phyloP scores from a whole-genome alignment of 2,113 vertebrate species.

The Etheostoma cragini region DNA sequence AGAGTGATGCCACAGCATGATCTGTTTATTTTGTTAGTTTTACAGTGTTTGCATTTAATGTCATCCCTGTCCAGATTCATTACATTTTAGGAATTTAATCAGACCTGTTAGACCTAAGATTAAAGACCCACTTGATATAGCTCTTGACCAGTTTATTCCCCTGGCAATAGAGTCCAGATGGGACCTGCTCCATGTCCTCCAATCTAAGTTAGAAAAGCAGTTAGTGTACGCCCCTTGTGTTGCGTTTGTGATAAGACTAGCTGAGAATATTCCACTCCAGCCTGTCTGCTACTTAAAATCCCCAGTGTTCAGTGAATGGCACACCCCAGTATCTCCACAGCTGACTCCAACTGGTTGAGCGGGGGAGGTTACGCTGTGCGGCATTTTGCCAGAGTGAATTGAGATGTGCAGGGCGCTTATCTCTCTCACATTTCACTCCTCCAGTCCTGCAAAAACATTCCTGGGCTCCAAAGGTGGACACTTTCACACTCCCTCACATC shows the following conservation, averaged over 20 bases:
- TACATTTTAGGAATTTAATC: slow-evolving; percentile 50
- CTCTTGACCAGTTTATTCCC: slow-evolving; percentile 43
- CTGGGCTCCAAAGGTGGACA: slow-evolving; percentile 53
- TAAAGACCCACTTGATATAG: slow-evolving; percentile 41
- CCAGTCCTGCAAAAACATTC: slow-evolving; percentile 67
- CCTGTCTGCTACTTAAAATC: slow-evolving; percentile 25
- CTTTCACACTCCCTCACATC: slow-evolving; percentile 52
- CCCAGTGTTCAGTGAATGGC: slow-evolving; percentile 10
- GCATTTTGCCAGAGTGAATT: slow-evolving; percentile 23
- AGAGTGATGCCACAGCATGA: slow-evolving; percentile 4
- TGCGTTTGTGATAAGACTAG: slow-evolving; percentile 45
- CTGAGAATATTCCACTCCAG: slow-evolving; percentile 60
- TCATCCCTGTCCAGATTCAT: slow-evolving; percentile 35
- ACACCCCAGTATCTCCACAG: slow-evolving; percentile 40
- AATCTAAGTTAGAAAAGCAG: slow-evolving; percentile 33
- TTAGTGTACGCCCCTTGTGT: slow-evolving; percentile 38
- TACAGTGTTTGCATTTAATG: slow-evolving; percentile 9
- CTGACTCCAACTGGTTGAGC: slow-evolving; percentile 40
- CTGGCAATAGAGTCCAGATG: slow-evolving; percentile 68
- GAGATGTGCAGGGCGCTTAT: slow-evolving; percentile 41
- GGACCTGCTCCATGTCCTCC: slow-evolving; percentile 32
- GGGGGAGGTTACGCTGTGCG: slow-evolving; percentile 26
- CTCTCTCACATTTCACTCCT: slow-evolving; percentile 53
- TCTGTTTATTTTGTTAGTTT: slow-evolving; percentile 29
- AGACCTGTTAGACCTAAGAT: slow-evolving; percentile 36